Base-by-base conservation (phyloP, 2,113 vertebrate species). In the Chaetodon trifascialis region DNA sequence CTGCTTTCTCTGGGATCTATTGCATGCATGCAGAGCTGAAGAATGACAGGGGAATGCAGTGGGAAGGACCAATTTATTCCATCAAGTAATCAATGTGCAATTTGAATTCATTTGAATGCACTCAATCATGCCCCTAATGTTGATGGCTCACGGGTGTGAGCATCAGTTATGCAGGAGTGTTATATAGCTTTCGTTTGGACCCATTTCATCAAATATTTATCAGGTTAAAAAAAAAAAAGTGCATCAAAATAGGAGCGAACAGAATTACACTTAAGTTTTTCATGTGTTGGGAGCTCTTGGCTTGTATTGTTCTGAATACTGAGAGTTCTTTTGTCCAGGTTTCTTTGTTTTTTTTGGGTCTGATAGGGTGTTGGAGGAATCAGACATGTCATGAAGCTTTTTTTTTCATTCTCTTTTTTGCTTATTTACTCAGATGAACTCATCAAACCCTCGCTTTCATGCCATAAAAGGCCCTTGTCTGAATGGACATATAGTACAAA, bases 171-270 rank as follows among this genome's bases (percentile, higher is more conserved):
- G 96, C 96, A 96, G 95, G 95, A 97, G 96, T 97, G 97, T 98
- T 98, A 97, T 97, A 96, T 97, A 95, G 96, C 96, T 97, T 97
- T 95, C 95, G 96, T 97, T 98, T 98, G 96, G 96, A 95, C 95
- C 97, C 96, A 97, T 97, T 97, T 97, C 97, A 98, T 99, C 93
- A 97, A 98, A 97, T 97, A 98, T 98, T 97, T 95, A 99, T 97
- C 94, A 91, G 89, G 95, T 96, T 95, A 97, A 97, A 96, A 85
- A 97, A 97, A 92, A 98, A 92, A 98, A 97, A 97, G 96, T 96
- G 96, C 97, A 97, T 97, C 97, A 97, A 97, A 99, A 98, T 96
- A 97, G 94, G 93, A 95, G 95, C 93, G 96, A 96, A 94, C 96
- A 98, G 96, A 97, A 97, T 97, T 97, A 96, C 96, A 96, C 96